A percentile compares a stretch with the other conserved stretches of the same genome.
phyloP scores from a whole-genome alignment of 2,888 invertebrate species.

The Abrostola triplasia region DNA sequence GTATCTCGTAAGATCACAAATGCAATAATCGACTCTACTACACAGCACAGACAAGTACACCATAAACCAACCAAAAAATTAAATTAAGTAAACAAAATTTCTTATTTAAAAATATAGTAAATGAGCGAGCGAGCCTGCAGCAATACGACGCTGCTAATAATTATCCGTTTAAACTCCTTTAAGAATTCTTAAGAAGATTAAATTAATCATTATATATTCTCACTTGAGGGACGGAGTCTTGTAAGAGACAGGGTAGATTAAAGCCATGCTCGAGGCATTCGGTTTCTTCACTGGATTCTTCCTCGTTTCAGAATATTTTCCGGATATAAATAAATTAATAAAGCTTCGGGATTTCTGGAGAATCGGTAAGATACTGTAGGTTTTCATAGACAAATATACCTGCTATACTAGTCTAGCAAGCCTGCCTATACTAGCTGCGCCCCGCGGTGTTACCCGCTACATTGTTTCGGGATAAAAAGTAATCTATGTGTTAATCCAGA shows the following conservation, averaged over 20 bases:
- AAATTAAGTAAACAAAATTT: no score
- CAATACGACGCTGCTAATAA: slow-evolving; percentile 55
- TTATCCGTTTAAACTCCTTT: slow-evolving; percentile 78
- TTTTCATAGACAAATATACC: no score
- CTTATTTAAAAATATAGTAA: slow-evolving; percentile 39
- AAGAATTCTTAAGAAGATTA: slow-evolving; percentile 85
- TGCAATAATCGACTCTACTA: no score
- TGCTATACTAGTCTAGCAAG: no score
- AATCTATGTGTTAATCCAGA: no score
- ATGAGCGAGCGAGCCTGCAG: slow-evolving; percentile 32
- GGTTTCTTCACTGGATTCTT: slow-evolving; percentile 33
- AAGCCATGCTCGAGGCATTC: slow-evolving; percentile 72
- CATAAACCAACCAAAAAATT: slow-evolving; percentile 54
- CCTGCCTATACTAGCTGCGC: no score
- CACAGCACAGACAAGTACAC: slow-evolving; percentile 17
- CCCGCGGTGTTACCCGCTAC: no score
- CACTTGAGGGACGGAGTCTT: slow-evolving; percentile 67
- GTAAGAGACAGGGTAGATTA: slow-evolving; percentile 80
- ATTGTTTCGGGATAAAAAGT: no score
- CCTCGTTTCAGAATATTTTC: slow-evolving; percentile 20
- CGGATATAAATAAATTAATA: slow-evolving; percentile 30
- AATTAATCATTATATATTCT: slow-evolving; percentile 85
- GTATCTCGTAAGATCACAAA: no score
- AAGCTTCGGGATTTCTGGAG: slow-evolving; percentile 7
- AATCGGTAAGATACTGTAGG: background rate